A percentile compares a stretch with the other conserved stretches of the same genome.
phyloP scores from a whole-genome alignment of 2,797 vertebrate species.

The Enoplosus armatus region DNA sequence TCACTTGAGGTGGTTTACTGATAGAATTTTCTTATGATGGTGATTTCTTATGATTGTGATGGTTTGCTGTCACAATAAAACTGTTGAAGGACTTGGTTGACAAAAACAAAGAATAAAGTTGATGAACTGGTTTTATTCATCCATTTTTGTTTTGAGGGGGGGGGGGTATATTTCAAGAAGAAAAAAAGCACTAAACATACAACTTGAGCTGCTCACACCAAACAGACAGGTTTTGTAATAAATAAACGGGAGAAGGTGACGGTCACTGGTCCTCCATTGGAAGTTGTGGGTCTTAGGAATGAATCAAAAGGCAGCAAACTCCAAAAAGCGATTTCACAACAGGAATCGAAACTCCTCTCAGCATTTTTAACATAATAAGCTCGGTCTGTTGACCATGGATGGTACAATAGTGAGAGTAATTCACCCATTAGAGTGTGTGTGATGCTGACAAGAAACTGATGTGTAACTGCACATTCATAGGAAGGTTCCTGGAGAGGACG shows the following conservation, averaged over 20 bases:
- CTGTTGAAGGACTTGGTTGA: not conserved
- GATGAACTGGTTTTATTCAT: slow-evolving; percentile 40
- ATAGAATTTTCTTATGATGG: not conserved
- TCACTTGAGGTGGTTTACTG: not conserved
- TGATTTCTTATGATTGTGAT: too few relatives aligned
- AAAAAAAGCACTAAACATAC: not conserved
- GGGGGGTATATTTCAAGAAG: slow-evolving; percentile 3
- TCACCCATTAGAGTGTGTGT: not conserved
- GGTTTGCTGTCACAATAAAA: not conserved
- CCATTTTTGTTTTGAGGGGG: slow-evolving; percentile 1
- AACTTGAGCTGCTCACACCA: slow-evolving; percentile 15
- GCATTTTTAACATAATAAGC: not conserved
- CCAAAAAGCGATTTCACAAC: slow-evolving; percentile 7
- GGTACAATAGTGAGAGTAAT: not conserved
- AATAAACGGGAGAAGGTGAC: slow-evolving; percentile 32
- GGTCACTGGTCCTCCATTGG: not conserved
- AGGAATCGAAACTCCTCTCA: not conserved
- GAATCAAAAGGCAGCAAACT: not conserved
- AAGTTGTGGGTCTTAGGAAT: not conserved
- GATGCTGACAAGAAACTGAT: not conserved
- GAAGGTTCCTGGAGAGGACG: not conserved
- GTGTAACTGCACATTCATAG: not conserved
- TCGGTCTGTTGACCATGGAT: too few relatives aligned
- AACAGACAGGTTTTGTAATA: slow-evolving; percentile 33
- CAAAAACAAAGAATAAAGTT: slow-evolving; percentile 31